Base-by-base conservation (phyloP, 2,113 vertebrate genomes). In the Cyphomyrus discorhynchus region DNA sequence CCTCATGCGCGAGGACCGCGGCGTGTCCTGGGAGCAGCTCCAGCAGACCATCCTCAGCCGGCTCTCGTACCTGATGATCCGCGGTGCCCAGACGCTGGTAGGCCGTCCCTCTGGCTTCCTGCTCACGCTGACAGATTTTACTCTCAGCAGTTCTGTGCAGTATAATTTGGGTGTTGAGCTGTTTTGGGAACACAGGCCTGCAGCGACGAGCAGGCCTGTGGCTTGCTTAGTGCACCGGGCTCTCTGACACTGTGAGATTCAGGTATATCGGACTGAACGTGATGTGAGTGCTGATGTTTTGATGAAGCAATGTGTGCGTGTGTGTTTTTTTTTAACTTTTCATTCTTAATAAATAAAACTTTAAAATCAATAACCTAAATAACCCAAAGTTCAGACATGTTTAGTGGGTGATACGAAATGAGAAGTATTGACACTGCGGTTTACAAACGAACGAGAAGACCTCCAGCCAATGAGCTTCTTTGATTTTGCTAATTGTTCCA, bases 1-100 rank as follows among this genome's bases (percentile, higher is more conserved):
- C 92, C 89, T 99, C 91, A 94, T 99, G 92, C 93, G 94, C 88
- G 97, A 98, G 94, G 97, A 98, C 91, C 95, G 97, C 83, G 93
- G 94, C 3, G 80, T 97, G 88, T 97, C 97, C 80, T 98, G 98
- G 98, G 96, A 96, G 87, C 97, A 98, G 93, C 96, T 99, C 24
- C 97, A 97, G 93, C 97, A 97, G 91, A 95, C 96, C 91, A 95
- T 99, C 93, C 96, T 99, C 92, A 96, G 94, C 91, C 97, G 97
- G 90, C 95, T 98, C 42, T 95, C 94, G 90, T 96, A 95, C 84
- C 95, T 98, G 92, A 97, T 98, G 97, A 96, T 94, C 92, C 97
- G 92, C 0, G 97, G 97, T 52, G 93, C 94, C 9, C 94, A 93
- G 74, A 74, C 92, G 0, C 97, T 97, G 96, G 98, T 98, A 92